Evolutionary conservation across 2,797 vertebrate genomes (phyloP).

Genomic region (Lemur catta): DNA sequence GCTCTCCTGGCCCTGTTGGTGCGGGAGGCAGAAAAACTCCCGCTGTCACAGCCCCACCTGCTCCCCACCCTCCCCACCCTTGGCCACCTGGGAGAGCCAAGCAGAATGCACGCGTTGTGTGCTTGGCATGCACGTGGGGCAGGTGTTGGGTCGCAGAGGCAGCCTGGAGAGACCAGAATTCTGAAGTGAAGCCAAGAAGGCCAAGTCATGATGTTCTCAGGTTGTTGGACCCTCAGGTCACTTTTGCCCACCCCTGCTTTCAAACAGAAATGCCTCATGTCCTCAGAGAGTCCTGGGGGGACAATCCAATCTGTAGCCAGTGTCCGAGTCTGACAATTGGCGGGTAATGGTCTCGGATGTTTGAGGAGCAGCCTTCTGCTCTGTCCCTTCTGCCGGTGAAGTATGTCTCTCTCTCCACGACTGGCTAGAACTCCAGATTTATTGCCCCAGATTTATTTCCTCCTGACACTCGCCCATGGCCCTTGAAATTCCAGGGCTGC

Average conservation of each 20-base stretch:
- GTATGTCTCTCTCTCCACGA: neutral
- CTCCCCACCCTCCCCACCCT: neutral
- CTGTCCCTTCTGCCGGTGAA: constrained; percentile 11
- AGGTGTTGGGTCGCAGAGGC: neutral
- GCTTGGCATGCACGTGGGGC: neutral
- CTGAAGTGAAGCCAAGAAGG: neutral
- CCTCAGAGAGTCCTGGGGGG: neutral
- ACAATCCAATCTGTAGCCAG: neutral
- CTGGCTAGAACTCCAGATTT: constrained; percentile 37
- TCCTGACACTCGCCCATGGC: neutral
- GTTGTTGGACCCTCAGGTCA: neutral
- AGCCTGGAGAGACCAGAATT: neutral
- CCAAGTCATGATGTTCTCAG: neutral
- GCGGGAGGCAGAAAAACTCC: neutral
- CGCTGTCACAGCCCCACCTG: neutral
- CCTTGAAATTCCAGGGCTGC: constrained; percentile 71
- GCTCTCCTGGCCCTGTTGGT: neutral
- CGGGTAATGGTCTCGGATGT: neutral
- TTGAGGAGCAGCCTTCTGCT: neutral
- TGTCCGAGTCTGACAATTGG: neutral
- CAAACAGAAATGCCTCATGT: neutral
- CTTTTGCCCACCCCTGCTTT: neutral
- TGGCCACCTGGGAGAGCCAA: neutral
- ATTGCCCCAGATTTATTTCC: constrained; percentile 49
- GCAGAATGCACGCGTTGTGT: neutral